phyloP scores from a whole-genome alignment of 2,797 vertebrate genomes.

The Sebastes kiyomatsui region DNA sequence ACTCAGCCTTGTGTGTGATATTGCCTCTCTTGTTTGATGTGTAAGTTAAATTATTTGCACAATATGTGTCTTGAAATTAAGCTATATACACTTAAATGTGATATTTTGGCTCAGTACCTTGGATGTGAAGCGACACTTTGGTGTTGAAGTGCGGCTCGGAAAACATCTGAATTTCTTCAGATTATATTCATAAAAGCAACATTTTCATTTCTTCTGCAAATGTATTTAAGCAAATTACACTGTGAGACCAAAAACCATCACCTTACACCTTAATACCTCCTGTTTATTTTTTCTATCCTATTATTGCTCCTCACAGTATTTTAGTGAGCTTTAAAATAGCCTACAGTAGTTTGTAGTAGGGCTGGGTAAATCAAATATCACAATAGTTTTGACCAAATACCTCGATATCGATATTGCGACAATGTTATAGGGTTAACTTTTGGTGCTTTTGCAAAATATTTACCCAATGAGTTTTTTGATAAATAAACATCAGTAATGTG shows the following conservation, averaged over 20 bases:
- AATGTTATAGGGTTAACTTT: too few relatives aligned
- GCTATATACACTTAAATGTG: not conserved
- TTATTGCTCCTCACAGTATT: not conserved
- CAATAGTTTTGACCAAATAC: too few relatives aligned
- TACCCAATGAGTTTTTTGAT: too few relatives aligned
- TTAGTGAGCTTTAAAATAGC: not conserved
- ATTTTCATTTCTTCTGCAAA: not conserved
- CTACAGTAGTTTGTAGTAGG: not conserved
- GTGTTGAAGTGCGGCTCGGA: not conserved
- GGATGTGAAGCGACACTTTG: not conserved
- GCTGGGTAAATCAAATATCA: too few relatives aligned
- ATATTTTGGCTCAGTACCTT: not conserved
- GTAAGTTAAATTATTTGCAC: constrained; percentile 15
- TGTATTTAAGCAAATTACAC: not conserved
- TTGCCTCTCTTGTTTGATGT: constrained; percentile 28
- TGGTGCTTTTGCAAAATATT: too few relatives aligned
- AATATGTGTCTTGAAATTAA: not conserved
- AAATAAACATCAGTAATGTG: too few relatives aligned
- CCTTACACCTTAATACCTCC: not conserved
- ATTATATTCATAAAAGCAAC: not conserved
- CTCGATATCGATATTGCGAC: too few relatives aligned
- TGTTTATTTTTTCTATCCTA: not conserved
- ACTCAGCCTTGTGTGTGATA: not conserved
- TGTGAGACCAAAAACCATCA: not conserved
- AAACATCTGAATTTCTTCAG: not conserved